Evolutionary conservation across 2,888 invertebrate genomes (phyloP).

Genomic region (Xanthorhoe spadicearia): DNA sequence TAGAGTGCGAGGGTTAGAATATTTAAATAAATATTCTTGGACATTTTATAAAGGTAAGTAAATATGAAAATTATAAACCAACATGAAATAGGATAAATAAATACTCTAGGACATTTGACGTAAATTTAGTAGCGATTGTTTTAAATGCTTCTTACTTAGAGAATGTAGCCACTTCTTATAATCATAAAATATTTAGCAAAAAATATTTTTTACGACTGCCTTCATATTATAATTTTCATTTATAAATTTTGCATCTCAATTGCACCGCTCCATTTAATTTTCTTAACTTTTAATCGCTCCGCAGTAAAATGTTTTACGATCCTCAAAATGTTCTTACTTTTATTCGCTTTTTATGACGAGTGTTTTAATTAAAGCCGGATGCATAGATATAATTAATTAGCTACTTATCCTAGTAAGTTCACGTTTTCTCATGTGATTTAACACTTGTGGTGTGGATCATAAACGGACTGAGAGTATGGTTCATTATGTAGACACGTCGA

Average conservation of each 20-base stretch:
- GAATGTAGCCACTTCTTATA: too few relatives aligned
- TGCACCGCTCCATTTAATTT: slow-evolving; percentile 30
- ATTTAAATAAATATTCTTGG: too few relatives aligned
- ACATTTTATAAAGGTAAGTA: too few relatives aligned
- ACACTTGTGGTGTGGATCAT: not conserved
- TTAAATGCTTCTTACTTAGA: too few relatives aligned
- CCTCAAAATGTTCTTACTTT: slow-evolving; percentile 45
- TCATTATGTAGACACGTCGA: too few relatives aligned
- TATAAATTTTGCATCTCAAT: slow-evolving; percentile 46
- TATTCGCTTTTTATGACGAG: slow-evolving; percentile 41
- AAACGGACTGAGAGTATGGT: not conserved
- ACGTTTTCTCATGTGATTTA: slow-evolving; percentile 16
- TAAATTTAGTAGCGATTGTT: too few relatives aligned
- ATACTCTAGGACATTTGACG: too few relatives aligned
- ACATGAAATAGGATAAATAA: too few relatives aligned
- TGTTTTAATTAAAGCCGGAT: slow-evolving; percentile 30
- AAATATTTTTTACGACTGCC: slow-evolving; percentile 4
- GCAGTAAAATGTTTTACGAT: slow-evolving; percentile 47
- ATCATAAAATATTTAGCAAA: not conserved
- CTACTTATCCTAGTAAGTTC: not conserved
- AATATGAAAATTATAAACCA: too few relatives aligned
- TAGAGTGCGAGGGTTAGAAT: too few relatives aligned
- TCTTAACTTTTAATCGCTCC: slow-evolving; percentile 37
- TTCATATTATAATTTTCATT: slow-evolving; percentile 7
- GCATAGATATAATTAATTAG: slow-evolving; percentile 9